Base-by-base conservation (phyloP, 1,140 invertebrate genomes). In the Agrypnia vestita region DNA sequence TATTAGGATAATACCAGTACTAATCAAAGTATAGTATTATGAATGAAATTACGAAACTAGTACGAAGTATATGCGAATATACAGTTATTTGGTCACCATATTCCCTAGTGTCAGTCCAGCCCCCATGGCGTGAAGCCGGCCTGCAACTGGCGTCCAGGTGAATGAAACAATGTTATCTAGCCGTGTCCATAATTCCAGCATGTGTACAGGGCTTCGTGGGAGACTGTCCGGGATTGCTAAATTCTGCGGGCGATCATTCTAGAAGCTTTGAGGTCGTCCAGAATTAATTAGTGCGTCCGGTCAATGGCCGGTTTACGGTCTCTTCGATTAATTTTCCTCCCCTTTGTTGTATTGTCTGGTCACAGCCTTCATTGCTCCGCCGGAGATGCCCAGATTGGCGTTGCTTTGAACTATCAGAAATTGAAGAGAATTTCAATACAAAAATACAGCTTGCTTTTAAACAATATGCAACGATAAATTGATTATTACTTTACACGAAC, bases 151-250 rank as follows among this genome's bases (percentile, higher is more conserved):
- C 69, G 49, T 25, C 15, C 69, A 51, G 69, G 69, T 73, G 53
- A 73, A 35, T n/a, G 69, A 73, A 73, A 73, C 69, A 73, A 73
- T 73, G 69, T 73, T 73, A 73, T 73, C 69, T 73, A 13, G 25
- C 67, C 25, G 21, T n/a, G 69, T 53, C 53, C 69, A 73, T 73
- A 73, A 73, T 73, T 53, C 69, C 69, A 17, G 53, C 69, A 73
- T 73, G 49, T 53, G 69, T 73, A 73, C 21, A 49, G 25, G 21
- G 47, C 49, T 55, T 25, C 12, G 13, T 25, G 43, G 3, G 49
- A 51, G 47, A 13, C n/a, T 25, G 19, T 73, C 3, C 51, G 49
- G 47, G 47, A 55, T 73, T 21, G 49, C 8, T 35, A 13, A 13
- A 49, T 51, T 55, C 47, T 73, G 46, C 53, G 49, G 69, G 49